Evolutionary conservation across 2,797 vertebrate species (phyloP), one percentile per base, ranked within the genome.

Genomic region (Gallinago stenura): DNA sequence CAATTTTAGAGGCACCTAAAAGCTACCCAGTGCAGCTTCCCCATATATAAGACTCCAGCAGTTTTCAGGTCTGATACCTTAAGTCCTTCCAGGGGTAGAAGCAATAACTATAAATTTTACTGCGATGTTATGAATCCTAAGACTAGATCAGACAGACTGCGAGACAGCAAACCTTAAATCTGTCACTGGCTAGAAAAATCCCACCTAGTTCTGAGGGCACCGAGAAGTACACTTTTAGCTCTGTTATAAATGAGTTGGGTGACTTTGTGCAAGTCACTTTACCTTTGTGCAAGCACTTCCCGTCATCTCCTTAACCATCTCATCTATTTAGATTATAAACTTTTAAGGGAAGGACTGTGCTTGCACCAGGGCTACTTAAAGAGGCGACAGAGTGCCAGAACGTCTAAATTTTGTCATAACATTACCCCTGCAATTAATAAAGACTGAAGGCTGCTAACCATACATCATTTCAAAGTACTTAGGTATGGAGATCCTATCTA

Each of bases 81-180:
- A 93, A 83, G 77, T 57, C 58, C 50, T 71, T 85, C 41, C 69
- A 71, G 20, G 30, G 20, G 28, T 41, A 79, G 51, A 84, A 87
- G 51, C 33, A 83, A 81, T 89, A n/a, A 43, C 72, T 77, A 65
- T 88, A 90, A 93, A 94, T 86, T 89, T 87, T 66, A 83, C 45
- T 33, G 76, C 0, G 2, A 26, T 17, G 46, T 48, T 79, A 41
- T 73, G 75, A 96, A 91, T 86, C 64, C 76, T 39, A 53, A 84
- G 65, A 76, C 51, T 72, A 76, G 51, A 93, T 66, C 65, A 89
- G 76, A 88, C 62, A 26, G 51, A 66, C 56, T 62, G 15, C 14
- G 53, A 86, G 70, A 84, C 33, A 93, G 69, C 72, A 90, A 85
- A 94, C 51, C 54, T 96, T 96, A 94, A 94, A 95, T 87, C 78